phyloP scores from a whole-genome alignment of 2,888 invertebrate species.

The Acronicta alni region DNA sequence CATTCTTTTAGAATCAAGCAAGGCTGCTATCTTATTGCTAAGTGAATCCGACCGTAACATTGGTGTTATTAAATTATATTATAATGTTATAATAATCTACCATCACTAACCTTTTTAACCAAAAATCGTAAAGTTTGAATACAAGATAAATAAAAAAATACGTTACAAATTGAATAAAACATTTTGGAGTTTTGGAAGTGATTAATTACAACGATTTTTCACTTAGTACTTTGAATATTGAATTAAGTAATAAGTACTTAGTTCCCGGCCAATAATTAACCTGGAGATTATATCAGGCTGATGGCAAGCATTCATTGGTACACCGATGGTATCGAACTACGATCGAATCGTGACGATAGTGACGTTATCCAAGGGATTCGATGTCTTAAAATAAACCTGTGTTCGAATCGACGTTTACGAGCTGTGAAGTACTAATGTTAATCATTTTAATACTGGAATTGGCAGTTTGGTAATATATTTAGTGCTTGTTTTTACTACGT shows the following conservation, averaged over 20 bases:
- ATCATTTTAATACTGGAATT: conserved; percentile 38
- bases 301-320: conserved; percentile 49
- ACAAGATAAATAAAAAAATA: no score
- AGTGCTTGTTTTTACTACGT: background rate
- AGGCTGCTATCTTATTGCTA: no score
- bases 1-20: no score
- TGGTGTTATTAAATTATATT: no score
- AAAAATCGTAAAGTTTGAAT: no score
- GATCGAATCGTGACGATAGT: conserved; percentile 46
- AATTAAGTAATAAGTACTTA: conserved; percentile 10
- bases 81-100: no score
- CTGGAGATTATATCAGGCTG: conserved; percentile 35
- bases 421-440: conserved; percentile 44
- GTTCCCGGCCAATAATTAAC: conserved; percentile 38
- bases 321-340: conserved; percentile 33
- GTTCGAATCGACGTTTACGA: conserved; percentile 36
- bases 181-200: background rate
- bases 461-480: conserved; percentile 16
- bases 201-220: background rate
- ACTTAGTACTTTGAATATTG: background rate
- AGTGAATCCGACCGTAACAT: no score
- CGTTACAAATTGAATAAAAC: no score
- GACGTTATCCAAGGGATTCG: conserved; percentile 21
- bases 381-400: conserved; percentile 40
- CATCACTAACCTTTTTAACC: no score